Base-by-base conservation (phyloP, 2,888 invertebrate species). In the Campopleginae sp. region DNA sequence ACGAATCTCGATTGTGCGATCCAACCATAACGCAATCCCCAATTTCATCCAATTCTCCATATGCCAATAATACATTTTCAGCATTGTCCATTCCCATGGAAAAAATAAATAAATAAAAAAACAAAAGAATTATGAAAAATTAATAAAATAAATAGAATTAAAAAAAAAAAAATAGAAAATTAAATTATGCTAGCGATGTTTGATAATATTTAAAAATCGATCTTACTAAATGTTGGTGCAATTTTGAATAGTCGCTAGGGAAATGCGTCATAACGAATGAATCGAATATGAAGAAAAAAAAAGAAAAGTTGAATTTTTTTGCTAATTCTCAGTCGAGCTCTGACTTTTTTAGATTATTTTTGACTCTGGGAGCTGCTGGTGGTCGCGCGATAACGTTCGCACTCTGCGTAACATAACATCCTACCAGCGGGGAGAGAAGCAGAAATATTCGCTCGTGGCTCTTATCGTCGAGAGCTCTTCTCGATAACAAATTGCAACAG, bases 311-410 rank as follows among this genome's bases (percentile, higher is more conserved):
- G 42, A 19, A 51, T n/a, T 38, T 66, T 33, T 12, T 27, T 14
- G 42, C 72, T 27, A 38, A 63, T 48, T 74, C 61, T 61, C 44
- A 38, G 19, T 23, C 19, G 19, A 42, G 58, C 46, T 63, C 19
- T 46, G 23, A 27, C 46, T 38, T 70, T 78, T 84, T 51, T 8
- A 66, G 19, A 42, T 42, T 42, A 74, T 70, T 81, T 44, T 70
- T 81, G 84, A 81, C 74, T 78, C 46, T 70, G 54, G 23, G 74
- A 85, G 74, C 85, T 70, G 78, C 81, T 85, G 85, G 85, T 81
- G 85, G 85, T 85, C 85, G 81, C 7, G 68, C 14, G 85, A 85
- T 85, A 85, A 85, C 75, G 74, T 74, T 7, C n/a, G 12, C n/a
- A 46, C 33, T 19, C 3, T 23, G 33, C 33, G 65, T 85, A 78